These are phyloP conservation scores for Argyresthia albistria DNA, from an alignment of 2,888 invertebrate genomes.

Conservation along the genomic window DNA sequence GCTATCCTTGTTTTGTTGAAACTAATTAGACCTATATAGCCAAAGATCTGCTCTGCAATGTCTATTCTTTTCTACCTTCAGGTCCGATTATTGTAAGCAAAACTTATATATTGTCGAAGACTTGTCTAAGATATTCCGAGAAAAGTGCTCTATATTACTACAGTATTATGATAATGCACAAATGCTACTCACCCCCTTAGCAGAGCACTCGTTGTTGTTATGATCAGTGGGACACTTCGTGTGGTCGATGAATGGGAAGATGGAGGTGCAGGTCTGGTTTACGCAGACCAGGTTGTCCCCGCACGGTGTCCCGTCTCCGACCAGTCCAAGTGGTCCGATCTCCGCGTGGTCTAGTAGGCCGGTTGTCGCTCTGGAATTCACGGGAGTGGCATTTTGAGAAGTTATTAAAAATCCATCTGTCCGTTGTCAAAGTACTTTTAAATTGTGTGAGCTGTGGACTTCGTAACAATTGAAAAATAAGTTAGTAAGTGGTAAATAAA, in stretches of 20 bases:
- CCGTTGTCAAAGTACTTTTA: no score
- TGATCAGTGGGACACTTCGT: constrained; percentile 93
- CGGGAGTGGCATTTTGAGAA: background rate
- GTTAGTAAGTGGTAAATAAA: no score
- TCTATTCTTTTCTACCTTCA: no score
- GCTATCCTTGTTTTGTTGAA: no score
- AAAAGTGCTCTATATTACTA: no score
- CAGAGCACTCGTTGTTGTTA: constrained; percentile 92
- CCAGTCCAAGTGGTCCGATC: constrained; percentile 87
- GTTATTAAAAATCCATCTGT: background rate
- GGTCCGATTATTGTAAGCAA: no score
- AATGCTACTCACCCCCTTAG: constrained; percentile 93
- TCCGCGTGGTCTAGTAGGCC: constrained; percentile 77
- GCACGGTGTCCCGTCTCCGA: constrained; percentile 94
- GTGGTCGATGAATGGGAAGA: constrained; percentile 88
- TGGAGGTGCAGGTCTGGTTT: constrained; percentile 92
- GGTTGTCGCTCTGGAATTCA: constrained; percentile 77
- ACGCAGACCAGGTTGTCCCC: constrained; percentile 94
- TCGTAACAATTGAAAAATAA: no score
- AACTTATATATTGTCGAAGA: no score
- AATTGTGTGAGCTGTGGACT: no score
- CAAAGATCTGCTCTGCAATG: no score
- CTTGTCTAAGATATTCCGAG: no score
- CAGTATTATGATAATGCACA: background rate
- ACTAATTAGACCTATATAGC: no score